Base-by-base conservation (phyloP, 1,140 invertebrate species). In the Brachionus rubens region DNA sequence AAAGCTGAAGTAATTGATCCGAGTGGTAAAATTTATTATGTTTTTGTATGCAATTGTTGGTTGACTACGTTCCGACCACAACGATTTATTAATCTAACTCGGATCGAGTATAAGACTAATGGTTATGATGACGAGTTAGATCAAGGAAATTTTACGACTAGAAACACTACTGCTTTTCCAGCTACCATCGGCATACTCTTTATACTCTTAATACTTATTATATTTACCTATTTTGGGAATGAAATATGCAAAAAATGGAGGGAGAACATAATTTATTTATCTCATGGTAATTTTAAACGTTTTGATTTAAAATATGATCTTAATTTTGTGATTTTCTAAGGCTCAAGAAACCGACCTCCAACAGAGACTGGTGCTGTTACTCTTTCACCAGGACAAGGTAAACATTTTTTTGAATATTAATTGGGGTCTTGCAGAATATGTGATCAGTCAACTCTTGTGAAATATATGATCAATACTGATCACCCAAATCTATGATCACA, bases 151-250 rank as follows among this genome's bases (percentile, higher is more conserved):
- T 48, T 46, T 19, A 26, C 67, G 24, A 33, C 43, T 19, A 33
- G 56, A 16, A 33, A 43, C 14, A 30, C 43, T 5, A 16, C 21
- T 5, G 47, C 33, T 30, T 47, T 70, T 28, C 67, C 67, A 10
- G 47, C 67, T 30, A 70, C 67, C 12, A 47, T 70, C 9, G 67
- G 43, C 24, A 28, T 70, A 7, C 33, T 70, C 19, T 36, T 70
- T 50, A 48, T 70, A 26, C 33, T 70, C 12, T 41, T 70, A 7
- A 50, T 70, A 10, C 19, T 70, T 3, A 70, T 70, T 50, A 16
- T 70, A 21, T 70, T 70, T 30, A 70, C 67, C 12, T 70, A 70
- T 50, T 47, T 70, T 30, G 67, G 43, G 7, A 70, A 70, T 70
- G 43, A 70, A 30, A 70, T 70, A 70, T 48, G 47, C 67, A 47